phyloP scores from a whole-genome alignment of 2,113 vertebrate species.

The Macrotus californicus region DNA sequence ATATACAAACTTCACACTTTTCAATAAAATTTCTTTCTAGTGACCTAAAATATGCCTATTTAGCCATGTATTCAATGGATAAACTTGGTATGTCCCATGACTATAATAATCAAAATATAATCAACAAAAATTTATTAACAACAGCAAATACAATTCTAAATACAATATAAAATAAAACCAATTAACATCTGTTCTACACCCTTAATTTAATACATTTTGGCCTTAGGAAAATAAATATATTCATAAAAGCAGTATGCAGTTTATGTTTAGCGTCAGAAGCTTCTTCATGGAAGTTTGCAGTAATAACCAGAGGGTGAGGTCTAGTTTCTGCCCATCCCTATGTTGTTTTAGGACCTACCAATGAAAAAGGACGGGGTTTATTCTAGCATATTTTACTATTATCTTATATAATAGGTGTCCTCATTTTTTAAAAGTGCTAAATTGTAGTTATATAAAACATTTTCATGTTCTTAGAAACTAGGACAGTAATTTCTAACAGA shows the following conservation, averaged over 20 bases:
- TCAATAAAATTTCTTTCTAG: not conserved
- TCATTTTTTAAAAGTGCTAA: not conserved
- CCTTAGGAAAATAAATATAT: not conserved
- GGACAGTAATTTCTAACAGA: not conserved
- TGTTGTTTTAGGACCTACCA: not conserved
- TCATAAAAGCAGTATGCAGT: not conserved
- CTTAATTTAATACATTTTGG: not conserved
- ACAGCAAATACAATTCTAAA: not conserved
- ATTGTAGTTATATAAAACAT: not conserved
- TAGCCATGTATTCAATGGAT: not conserved
- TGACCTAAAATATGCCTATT: not conserved
- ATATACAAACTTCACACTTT: not conserved
- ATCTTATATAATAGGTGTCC: not conserved
- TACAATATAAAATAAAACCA: not conserved
- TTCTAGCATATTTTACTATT: not conserved
- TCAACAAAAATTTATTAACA: not conserved
- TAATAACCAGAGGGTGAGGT: not conserved
- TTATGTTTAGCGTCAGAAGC: not conserved
- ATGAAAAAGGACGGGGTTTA: not conserved
- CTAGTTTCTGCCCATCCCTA: not conserved
- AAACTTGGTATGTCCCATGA: not conserved
- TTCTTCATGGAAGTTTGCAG: not conserved
- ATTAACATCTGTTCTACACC: not conserved
- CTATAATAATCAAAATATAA: not conserved
- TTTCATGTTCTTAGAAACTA: not conserved